Base-by-base conservation (phyloP, 2,888 invertebrate species). In the Salpingus planirostris region DNA sequence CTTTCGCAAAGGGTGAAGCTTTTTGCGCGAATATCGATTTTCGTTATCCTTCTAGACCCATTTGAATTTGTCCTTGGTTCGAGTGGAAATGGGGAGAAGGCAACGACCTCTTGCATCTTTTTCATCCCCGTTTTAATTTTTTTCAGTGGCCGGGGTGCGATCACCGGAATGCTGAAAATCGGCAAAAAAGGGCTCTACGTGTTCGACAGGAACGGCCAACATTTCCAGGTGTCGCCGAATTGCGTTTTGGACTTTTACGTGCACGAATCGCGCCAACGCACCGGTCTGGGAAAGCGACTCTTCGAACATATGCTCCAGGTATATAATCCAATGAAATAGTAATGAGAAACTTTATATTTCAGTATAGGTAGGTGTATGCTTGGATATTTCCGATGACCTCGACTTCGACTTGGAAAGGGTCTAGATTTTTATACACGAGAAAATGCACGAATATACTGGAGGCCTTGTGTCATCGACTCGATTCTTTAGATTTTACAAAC, bases 171-270 rank as follows among this genome's bases (percentile, higher is more conserved):
- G 51, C 67, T 96, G 43, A 96, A 95, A 68, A 78, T 91, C 27
- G 95, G 96, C 15, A 72, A 72, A 40, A 96, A 96, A 68, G 83
- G 85, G 54, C 69, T 97, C 30, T 97, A 87, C 68, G 73, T 96
- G 29, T 81, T 80, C 59, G 85, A 89, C 60, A 70, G 74, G 48
- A 62, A 67, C 31, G 80, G 80, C 10, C 67, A 69, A 27, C 79
- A 84, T 46, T 80, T 78, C 58, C 87, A 91, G 61, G 71, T 86
- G 35, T 76, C 82, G 43, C 84, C 92, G 0, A 70, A 88, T 8
- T 95, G 93, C 62, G 76, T 96, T 33, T 73, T 97, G 27, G 96
- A 97, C 64, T 96, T 97, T 68, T 97, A 85, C 64, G 77, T 97
- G 13, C 76, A 87, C 54, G 82, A 82, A 59, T 76, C 82, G 2